Evolutionary conservation across 2,113 vertebrate genomes (phyloP).

Genomic region (Ramphastos sulfuratus): DNA sequence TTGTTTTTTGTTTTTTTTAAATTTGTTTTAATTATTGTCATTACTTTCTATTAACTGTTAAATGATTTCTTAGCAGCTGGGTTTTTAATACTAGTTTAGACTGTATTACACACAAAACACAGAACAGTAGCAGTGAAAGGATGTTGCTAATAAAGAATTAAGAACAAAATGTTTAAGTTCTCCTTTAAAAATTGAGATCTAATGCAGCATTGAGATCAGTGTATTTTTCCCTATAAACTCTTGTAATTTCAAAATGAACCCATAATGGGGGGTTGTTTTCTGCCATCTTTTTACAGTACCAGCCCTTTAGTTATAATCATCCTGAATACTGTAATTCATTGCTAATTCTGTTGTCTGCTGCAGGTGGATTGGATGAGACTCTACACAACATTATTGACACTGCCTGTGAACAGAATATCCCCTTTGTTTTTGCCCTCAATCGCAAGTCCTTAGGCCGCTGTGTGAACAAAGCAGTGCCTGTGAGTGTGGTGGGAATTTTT

Average conservation of each 20-base stretch:
- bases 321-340: background rate
- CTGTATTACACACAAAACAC: background rate
- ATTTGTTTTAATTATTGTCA: background rate
- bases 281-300: background rate
- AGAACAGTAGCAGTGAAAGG: background rate
- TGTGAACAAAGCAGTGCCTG: slow-evolving; percentile 94
- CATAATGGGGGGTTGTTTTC: background rate
- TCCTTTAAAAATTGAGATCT: background rate
- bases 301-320: background rate
- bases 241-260: background rate
- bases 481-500: slow-evolving; percentile 97
- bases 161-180: background rate
- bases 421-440: slow-evolving; percentile 93
- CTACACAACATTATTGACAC: slow-evolving; percentile 90
- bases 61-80: background rate
- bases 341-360: background rate
- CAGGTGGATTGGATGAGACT: slow-evolving; percentile 95
- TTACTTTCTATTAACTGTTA: background rate
- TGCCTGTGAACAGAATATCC: slow-evolving; percentile 90
- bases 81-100: background rate
- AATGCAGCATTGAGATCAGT: accelerated
- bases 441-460: slow-evolving; percentile 94
- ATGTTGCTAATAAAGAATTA: background rate
- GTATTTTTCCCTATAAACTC: background rate
- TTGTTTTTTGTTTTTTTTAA: background rate